These are phyloP conservation scores for Addax nasomaculatus DNA, from an alignment of 2,113 vertebrate genomes.

Conservation along the genomic window DNA sequence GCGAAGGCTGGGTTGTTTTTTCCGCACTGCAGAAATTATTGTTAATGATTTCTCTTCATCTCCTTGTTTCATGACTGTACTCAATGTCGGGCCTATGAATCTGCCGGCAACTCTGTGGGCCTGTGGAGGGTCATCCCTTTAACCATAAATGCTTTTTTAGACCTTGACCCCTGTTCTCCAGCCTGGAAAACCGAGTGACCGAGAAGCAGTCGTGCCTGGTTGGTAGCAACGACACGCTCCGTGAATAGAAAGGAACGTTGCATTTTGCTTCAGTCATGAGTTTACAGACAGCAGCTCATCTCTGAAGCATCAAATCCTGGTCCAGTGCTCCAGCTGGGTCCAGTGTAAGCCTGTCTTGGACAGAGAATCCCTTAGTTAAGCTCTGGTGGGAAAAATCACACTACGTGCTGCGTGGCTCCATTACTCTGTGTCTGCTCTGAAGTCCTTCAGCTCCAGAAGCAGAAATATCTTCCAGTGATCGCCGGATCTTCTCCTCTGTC, in stretches of 20 bases:
- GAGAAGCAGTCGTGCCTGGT: accelerated
- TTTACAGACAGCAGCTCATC: background rate
- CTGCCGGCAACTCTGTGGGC: background rate
- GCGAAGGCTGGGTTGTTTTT: background rate
- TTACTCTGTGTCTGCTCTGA: background rate
- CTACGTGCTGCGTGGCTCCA: accelerated
- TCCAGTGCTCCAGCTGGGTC: background rate
- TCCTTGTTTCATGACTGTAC: background rate
- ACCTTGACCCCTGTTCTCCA: background rate
- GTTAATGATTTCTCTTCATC: background rate
- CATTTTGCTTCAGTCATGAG: background rate
- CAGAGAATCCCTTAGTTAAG: background rate
- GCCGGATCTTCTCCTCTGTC: background rate
- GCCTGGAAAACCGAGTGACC: background rate
- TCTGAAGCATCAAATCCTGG: background rate
- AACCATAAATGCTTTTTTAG: background rate
- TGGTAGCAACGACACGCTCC: background rate
- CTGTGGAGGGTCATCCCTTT: background rate
- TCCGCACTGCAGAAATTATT: background rate
- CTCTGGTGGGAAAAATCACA: background rate
- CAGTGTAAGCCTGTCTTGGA: background rate
- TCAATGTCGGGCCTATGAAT: background rate
- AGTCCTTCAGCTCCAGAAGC: background rate
- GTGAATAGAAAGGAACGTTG: accelerated
- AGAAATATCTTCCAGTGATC: background rate